These are phyloP conservation scores for Lycia hirtaria DNA, from an alignment of 2,888 invertebrate species.

Conservation along the genomic window DNA sequence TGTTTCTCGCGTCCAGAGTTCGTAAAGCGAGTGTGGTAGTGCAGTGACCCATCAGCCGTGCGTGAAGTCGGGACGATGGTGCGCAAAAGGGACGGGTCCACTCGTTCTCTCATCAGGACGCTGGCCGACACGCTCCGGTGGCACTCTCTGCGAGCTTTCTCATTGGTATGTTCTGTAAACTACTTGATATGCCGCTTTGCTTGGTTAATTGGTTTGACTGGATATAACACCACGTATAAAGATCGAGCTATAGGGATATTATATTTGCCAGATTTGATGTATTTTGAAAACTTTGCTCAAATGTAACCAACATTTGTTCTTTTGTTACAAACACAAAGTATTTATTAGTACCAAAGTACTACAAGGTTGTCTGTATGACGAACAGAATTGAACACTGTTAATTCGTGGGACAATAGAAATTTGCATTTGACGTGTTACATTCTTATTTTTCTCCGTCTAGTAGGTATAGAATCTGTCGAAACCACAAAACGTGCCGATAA, in stretches of 20 bases:
- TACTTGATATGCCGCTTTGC: constrained; percentile 40
- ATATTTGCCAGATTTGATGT: too few relatives aligned
- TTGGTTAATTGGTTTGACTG: constrained; percentile 26
- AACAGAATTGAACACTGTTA: not conserved
- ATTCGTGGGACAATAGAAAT: not conserved
- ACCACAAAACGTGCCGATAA: constrained; percentile 9
- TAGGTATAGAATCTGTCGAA: not conserved
- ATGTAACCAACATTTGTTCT: too few relatives aligned
- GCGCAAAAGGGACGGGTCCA: constrained; percentile 77
- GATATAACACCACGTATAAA: not conserved
- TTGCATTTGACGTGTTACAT: not conserved
- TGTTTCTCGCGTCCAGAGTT: constrained; percentile 50
- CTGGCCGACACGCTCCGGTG: constrained; percentile 79
- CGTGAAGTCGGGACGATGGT: constrained; percentile 82
- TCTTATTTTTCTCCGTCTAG: not conserved
- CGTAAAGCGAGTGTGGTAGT: constrained; percentile 55
- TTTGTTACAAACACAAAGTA: too few relatives aligned
- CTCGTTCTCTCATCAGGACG: constrained; percentile 75
- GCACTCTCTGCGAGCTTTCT: constrained; percentile 70
- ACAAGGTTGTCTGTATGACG: not conserved
- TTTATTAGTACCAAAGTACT: too few relatives aligned
- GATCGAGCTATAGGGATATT: too few relatives aligned
- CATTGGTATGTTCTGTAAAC: constrained; percentile 68
- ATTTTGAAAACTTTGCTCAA: too few relatives aligned
- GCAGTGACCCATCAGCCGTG: constrained; percentile 80